Percentiles rank a stretch among this genome's conserved stretches.
Evolutionary conservation across 2,797 vertebrate genomes (phyloP).

Genomic region (Alectoris magna): DNA sequence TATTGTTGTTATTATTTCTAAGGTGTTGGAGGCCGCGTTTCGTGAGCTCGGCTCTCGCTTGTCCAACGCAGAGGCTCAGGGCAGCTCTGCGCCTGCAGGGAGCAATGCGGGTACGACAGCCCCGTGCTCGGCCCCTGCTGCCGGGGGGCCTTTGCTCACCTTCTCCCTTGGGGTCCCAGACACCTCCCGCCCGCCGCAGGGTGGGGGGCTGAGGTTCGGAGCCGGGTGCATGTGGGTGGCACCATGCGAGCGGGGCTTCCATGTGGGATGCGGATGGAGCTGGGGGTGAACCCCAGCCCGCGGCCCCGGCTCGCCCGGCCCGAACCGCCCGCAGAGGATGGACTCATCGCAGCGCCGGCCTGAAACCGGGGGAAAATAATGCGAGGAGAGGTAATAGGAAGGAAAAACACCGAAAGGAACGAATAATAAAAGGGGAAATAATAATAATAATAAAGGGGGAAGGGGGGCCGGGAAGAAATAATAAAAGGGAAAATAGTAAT

Average conservation of each 20-base stretch:
- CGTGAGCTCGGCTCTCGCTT: background rate
- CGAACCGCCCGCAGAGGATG: background rate
- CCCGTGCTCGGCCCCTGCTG: background rate
- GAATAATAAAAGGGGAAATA: background rate
- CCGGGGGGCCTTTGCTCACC: background rate
- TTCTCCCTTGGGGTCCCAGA: background rate
- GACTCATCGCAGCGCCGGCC: background rate
- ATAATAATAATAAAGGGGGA: background rate
- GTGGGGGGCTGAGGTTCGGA: background rate
- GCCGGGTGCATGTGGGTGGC: background rate
- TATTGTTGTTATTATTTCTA: background rate
- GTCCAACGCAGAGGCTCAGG: background rate
- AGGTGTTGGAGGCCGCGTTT: background rate
- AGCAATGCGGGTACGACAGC: too few species aligned
- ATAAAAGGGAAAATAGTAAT: background rate
- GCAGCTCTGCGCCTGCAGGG: too few species aligned
- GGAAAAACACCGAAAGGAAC: background rate
- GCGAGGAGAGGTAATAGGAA: background rate
- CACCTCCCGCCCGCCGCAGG: background rate
- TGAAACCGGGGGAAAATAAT: background rate
- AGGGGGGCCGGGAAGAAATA: too few species aligned
- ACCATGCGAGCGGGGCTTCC: background rate
- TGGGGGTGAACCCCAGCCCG: background rate
- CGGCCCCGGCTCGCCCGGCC: background rate
- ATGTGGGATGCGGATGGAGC: too few species aligned